Base-by-base conservation (phyloP, 2,113 vertebrate genomes). In the Anhinga rufa region DNA sequence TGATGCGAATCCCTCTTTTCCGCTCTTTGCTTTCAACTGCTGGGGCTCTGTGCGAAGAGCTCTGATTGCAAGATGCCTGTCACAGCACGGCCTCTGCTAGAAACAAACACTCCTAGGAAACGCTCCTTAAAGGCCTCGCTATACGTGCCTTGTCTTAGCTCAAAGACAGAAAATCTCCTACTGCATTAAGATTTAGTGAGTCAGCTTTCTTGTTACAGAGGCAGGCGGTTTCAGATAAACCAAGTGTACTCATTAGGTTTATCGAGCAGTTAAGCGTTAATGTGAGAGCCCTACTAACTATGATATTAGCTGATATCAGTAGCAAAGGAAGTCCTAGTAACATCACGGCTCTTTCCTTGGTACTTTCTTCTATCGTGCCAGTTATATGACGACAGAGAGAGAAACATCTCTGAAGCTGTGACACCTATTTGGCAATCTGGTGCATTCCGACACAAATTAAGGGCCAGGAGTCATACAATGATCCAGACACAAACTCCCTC, bases 131-230 rank as follows among this genome's bases (percentile, higher is more conserved):
- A 77, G 71, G 46, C 28, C 69, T 46, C 38, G 1, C 58, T 31
- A 2, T 15, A 2, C 0, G 2, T 9, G 9, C 74, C 57, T n/a
- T 5, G 0, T 22, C 46, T 40, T 6, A 6, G 85, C 78, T 88
- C 86, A 72, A 14, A 80, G 79, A 19, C 28, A 49, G 48, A 86
- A 74, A 58, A 22, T 22, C 76, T 91, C 68, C 91, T 29, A 7
- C 80, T 61, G 44, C 52, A 40, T 26, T 25, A 42, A 40, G 85
- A 26, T 34, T 29, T 55, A 51, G 84, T 2, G 21, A 85, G 61
- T 12, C 86, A 51, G 80, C 42, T 48, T 72, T 62, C 88, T 24
- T 21, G 49, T 28, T 21, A 25, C 28, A 49, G 38, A 6, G 49
- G 18, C 42, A 48, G 64, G 75, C 68, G n/a, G 66, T 3, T 65